These are phyloP conservation scores for Sylvilagus bachmani DNA, from an alignment of 2,113 vertebrate species.

Conservation along the genomic window DNA sequence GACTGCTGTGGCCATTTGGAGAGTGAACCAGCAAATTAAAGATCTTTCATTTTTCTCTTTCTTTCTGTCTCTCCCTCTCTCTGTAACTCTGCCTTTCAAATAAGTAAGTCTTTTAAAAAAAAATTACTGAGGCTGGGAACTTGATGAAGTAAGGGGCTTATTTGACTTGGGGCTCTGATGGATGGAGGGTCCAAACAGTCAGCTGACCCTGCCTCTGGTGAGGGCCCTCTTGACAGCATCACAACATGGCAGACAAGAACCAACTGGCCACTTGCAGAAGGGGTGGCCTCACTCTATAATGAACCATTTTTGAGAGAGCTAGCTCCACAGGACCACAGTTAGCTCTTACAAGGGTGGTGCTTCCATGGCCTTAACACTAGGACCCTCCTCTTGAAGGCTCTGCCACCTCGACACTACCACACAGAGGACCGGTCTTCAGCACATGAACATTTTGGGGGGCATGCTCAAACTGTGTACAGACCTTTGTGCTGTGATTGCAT, in stretches of 20 bases:
- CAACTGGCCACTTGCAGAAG: neutral
- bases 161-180: neutral
- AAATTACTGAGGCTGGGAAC: neutral
- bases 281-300: neutral
- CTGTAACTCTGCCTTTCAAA: too few relatives aligned
- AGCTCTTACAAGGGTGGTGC: neutral
- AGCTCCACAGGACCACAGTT: neutral
- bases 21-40: too few relatives aligned
- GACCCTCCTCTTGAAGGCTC: too few relatives aligned
- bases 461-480: too few relatives aligned
- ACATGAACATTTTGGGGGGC: too few relatives aligned
- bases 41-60: too few relatives aligned
- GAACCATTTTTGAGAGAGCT: neutral
- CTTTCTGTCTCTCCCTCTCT: too few relatives aligned
- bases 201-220: neutral
- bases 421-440: too few relatives aligned
- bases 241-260: neutral
- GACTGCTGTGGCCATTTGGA: too few relatives aligned
- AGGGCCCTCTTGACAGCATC: neutral
- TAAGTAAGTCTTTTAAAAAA: neutral
- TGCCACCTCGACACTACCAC: neutral
- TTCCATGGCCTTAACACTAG: neutral
- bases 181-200: neutral
- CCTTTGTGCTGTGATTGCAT: neutral
- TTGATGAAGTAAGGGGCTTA: neutral